A percentile compares a stretch with the other conserved stretches of the same genome.
Evolutionary conservation across 1,140 invertebrate genomes (phyloP).

Genomic region (Drosophila tsacasi): DNA sequence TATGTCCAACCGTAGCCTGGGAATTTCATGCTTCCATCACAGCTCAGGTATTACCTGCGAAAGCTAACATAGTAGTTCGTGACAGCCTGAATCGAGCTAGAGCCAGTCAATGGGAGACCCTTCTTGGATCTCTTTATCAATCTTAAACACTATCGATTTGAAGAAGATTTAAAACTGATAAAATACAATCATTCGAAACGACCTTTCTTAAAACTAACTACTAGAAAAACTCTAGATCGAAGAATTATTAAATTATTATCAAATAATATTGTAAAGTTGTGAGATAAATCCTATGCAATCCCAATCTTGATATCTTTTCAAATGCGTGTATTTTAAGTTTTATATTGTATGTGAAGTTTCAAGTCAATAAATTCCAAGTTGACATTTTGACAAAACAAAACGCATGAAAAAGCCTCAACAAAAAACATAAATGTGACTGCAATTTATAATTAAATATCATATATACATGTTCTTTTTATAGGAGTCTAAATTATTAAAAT

Average conservation of each 20-base stretch:
- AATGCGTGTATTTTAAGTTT: too few relatives aligned
- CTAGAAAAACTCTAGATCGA: too few relatives aligned
- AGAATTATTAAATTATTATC: too few relatives aligned
- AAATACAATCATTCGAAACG: too few relatives aligned
- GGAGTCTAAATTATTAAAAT: conserved; percentile 64
- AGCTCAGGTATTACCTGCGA: conserved; percentile 29
- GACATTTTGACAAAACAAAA: neutral
- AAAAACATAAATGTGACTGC: conserved; percentile 39
- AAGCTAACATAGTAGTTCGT: conserved; percentile 23
- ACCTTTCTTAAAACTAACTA: too few relatives aligned
- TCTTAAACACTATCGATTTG: neutral
- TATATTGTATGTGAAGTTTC: too few relatives aligned
- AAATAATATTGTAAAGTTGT: too few relatives aligned
- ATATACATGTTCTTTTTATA: conserved; percentile 9
- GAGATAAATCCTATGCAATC: too few relatives aligned
- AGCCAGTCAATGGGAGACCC: conserved; percentile 3
- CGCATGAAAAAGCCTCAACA: neutral
- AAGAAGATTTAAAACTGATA: too few relatives aligned
- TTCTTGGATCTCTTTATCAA: conserved; percentile 9
- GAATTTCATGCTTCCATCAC: conserved; percentile 39
- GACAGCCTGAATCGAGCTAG: conserved; percentile 22
- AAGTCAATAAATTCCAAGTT: neutral
- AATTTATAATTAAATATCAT: conserved; percentile 47
- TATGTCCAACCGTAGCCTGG: conserved; percentile 62
- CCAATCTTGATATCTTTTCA: too few relatives aligned